Percentiles rank a stretch among this genome's conserved stretches.
phyloP scores from a whole-genome alignment of 2,113 vertebrate species.

The Antechinus flavipes region DNA sequence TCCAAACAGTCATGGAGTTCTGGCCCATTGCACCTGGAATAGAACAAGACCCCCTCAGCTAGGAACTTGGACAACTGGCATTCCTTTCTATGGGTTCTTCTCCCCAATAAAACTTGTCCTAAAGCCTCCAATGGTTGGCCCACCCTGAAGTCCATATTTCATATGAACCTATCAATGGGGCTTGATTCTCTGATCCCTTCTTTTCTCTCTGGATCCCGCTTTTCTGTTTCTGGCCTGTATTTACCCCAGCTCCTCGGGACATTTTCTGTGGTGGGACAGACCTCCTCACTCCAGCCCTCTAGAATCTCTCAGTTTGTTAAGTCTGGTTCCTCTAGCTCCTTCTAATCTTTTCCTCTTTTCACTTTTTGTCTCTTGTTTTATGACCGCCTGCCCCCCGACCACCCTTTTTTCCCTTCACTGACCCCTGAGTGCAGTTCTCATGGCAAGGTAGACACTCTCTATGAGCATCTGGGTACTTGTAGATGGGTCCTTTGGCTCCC shows the following conservation, averaged over 20 bases:
- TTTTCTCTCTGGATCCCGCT: background rate
- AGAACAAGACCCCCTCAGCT: conserved; percentile 50
- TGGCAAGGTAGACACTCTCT: conserved; percentile 93
- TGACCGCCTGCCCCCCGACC: background rate
- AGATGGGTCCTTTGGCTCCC: conserved; percentile 92
- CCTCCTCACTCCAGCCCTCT: conserved; percentile 5
- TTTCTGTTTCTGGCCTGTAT: background rate
- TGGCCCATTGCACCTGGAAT: conserved; percentile 90
- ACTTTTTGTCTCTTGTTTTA: background rate
- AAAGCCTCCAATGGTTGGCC: background rate
- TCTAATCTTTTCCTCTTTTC: background rate
- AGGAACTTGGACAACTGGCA: conserved; percentile 71
- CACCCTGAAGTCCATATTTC: conserved; percentile 1
- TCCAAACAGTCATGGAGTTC: conserved; percentile 86
- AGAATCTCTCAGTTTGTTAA: background rate
- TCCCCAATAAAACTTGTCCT: background rate
- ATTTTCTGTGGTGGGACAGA: background rate
- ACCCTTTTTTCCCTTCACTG: conserved; percentile 63
- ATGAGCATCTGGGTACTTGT: conserved; percentile 90
- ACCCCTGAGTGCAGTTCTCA: conserved; percentile 93
- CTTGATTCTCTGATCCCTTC: background rate
- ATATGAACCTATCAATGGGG: background rate
- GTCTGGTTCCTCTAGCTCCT: background rate
- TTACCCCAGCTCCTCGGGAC: background rate
- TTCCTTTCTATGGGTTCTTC: conserved; percentile 3